phyloP scores from a whole-genome alignment of 2,797 vertebrate genomes.

The Craterocephalus amniculus region DNA sequence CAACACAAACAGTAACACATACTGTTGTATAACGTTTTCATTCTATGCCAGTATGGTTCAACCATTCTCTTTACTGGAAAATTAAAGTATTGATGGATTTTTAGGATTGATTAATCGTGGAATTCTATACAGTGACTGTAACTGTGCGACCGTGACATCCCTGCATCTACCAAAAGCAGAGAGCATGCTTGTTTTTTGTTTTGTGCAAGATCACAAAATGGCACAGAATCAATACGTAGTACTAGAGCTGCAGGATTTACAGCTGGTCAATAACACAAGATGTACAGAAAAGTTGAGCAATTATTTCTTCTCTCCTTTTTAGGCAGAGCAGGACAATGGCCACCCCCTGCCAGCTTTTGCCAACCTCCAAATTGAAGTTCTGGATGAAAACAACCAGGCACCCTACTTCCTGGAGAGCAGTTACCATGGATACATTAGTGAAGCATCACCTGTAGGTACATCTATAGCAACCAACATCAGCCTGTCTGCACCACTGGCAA shows the following conservation, averaged over 20 bases:
- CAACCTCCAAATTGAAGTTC: conserved; percentile 92
- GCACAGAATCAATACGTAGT: neutral
- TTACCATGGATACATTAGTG: conserved; percentile 92
- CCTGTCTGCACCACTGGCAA: conserved; percentile 85
- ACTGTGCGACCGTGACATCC: too few species aligned
- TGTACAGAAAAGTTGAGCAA: conserved; percentile 10
- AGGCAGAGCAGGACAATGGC: conserved; percentile 98
- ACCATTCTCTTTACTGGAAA: too few species aligned
- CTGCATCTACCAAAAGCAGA: too few species aligned
- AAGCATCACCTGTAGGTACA: conserved; percentile 92
- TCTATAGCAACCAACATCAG: conserved; percentile 85
- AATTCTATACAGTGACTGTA: too few species aligned
- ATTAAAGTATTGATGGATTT: too few species aligned
- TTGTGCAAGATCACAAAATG: neutral
- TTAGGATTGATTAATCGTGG: too few species aligned
- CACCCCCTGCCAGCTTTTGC: conserved; percentile 96
- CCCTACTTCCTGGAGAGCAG: conserved; percentile 90
- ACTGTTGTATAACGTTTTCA: too few species aligned
- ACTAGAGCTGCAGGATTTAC: neutral
- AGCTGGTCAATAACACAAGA: conserved; percentile 4
- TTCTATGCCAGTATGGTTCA: too few species aligned
- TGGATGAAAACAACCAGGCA: conserved; percentile 97
- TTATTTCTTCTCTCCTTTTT: conserved; percentile 13
- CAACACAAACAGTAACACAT: too few species aligned
- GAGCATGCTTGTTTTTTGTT: neutral